Base-by-base conservation (phyloP, 2,888 invertebrate species). In the Metalampra italica region DNA sequence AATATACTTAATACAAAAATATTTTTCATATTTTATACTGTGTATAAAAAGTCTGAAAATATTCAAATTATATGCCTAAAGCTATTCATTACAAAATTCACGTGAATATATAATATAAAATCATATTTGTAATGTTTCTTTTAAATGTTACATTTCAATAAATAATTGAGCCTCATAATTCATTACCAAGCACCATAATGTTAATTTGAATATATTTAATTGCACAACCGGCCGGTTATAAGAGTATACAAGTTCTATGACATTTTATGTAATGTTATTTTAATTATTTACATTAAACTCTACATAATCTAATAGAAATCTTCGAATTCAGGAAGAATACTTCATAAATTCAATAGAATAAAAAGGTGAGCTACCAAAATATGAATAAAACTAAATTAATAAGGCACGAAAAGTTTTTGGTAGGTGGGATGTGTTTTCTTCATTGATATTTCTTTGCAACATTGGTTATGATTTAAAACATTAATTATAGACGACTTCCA, bases 191-290 rank as follows among this genome's bases (percentile, higher is more conserved):
- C 75, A 80, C 79, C 81, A 61, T 61, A 64, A 63, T 55, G 65
- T 60, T 64, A 64, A 63, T 54, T 69, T 56, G 56, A 63, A 68
- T 68, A 56, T 65, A 59, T 71, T 78, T 73, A 66, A 89, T 89
- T 89, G 88, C 88, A 89, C 88, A 79, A 83, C 88, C 88, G 88
- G 88, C 88, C 88, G 79, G 75, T 68, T 62, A 68, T 66, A 69
- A 68, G 69, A 68, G 69, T 74, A 60, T 76, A 79, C 78, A 79
- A 68, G 67, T 50, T 61, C 58, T 52, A 63, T 61, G 55, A 57
- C 55, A 56, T 64, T 59, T 50, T 43, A 56, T 54, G n/a, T n/a
- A 48, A 41, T 43, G 29, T 42, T 54, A 45, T 56, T 9, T n/a
- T 53, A 49, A 50, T 64, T 72, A 75, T 71, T 68, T 70, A 77